These are phyloP conservation scores for Oxyscelio sp. DNA, from an alignment of 2,888 invertebrate genomes.

Conservation along the genomic window DNA sequence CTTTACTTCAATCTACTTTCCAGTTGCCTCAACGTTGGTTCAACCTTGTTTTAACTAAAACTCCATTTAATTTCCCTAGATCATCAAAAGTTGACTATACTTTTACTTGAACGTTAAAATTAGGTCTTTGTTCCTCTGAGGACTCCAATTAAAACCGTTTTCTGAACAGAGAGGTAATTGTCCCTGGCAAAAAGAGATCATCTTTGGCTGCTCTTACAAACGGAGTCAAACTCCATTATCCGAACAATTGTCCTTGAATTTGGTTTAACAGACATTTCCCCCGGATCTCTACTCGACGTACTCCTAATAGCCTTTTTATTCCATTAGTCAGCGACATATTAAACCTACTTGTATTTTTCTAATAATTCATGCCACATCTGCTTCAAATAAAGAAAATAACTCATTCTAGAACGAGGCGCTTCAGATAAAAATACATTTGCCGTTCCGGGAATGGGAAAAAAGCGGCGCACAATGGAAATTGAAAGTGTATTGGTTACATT, in stretches of 20 bases:
- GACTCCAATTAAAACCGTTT: no score
- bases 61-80: no score
- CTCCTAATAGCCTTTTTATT: conserved; percentile 17
- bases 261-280: background rate
- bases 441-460: conserved; percentile 29
- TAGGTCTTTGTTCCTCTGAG: no score
- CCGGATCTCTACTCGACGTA: background rate
- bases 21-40: no score
- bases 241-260: conserved; percentile 25
- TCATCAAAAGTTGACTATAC: no score
- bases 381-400: conserved; percentile 57
- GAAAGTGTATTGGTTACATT: conserved; percentile 36
- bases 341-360: conserved; percentile 29
- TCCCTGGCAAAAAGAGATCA: no score
- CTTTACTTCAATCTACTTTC: no score
- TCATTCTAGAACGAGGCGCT: conserved; percentile 43
- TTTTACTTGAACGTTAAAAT: no score
- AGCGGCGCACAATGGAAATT: conserved; percentile 49
- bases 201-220: no score
- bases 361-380: conserved; percentile 59
- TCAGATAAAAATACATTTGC: conserved; percentile 41
- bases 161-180: no score
- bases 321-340: conserved; percentile 37
- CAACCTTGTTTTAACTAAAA: no score
- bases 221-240: no score